These are phyloP conservation scores for Sciaenops ocellatus DNA, from an alignment of 2,797 vertebrate species.

Conservation along the genomic window DNA sequence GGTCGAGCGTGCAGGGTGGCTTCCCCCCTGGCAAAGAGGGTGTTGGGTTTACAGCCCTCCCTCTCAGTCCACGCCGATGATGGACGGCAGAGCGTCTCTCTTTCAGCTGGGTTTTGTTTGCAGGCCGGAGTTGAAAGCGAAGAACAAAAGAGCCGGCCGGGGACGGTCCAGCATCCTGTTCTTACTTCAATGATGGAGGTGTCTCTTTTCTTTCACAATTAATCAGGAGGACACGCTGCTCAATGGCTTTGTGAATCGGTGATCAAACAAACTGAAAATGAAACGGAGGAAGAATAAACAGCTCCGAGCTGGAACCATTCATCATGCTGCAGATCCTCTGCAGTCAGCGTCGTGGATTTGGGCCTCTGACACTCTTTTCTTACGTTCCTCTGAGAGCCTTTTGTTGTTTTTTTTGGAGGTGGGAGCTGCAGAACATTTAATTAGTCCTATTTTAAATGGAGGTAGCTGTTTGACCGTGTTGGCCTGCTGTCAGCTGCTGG, in stretches of 20 bases:
- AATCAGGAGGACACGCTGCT: slow-evolving; percentile 55
- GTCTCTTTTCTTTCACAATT: slow-evolving; percentile 67
- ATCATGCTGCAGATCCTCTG: slow-evolving; percentile 11
- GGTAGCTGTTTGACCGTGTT: slow-evolving; percentile 44
- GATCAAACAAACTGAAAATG: slow-evolving; percentile 64
- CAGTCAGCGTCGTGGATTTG: neutral
- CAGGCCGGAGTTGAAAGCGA: slow-evolving; percentile 67
- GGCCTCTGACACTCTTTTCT: slow-evolving; percentile 15
- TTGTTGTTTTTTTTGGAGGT: slow-evolving; percentile 52
- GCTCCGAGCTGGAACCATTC: slow-evolving; percentile 16
- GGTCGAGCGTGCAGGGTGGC: slow-evolving; percentile 52
- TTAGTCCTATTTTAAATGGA: slow-evolving; percentile 44
- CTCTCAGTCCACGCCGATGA: slow-evolving; percentile 56
- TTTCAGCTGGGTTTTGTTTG: slow-evolving; percentile 63
- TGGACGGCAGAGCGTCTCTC: slow-evolving; percentile 59
- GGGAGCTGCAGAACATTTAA: slow-evolving; percentile 44
- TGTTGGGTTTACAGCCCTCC: slow-evolving; percentile 68
- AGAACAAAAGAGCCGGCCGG: slow-evolving; percentile 51
- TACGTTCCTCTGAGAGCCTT: slow-evolving; percentile 4
- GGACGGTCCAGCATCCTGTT: slow-evolving; percentile 39
- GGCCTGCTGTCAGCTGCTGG: slow-evolving; percentile 48
- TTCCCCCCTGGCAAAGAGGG: slow-evolving; percentile 63
- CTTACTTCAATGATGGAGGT: slow-evolving; percentile 51
- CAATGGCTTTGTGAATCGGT: slow-evolving; percentile 49
- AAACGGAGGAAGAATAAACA: slow-evolving; percentile 36